Evolutionary conservation across 1,140 invertebrate species (phyloP).

Genomic region (Drosophila navojoa): DNA sequence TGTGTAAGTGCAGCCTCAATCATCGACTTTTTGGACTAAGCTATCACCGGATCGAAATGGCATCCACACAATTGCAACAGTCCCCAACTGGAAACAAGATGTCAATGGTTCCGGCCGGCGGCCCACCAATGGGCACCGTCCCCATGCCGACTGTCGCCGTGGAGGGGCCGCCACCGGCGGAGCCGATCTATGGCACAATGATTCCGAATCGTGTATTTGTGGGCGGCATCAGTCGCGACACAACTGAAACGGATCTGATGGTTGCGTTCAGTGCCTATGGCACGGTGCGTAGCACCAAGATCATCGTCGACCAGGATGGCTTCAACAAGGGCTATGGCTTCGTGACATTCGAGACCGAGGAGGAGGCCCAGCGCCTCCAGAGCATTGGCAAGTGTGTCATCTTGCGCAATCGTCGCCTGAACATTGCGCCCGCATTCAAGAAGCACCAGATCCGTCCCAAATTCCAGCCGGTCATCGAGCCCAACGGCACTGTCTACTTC

Average conservation of each 20-base stretch:
- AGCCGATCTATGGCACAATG: constrained; percentile 7
- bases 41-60: not conserved
- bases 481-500: constrained; percentile 3
- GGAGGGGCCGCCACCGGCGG: not conserved
- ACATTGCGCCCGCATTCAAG: constrained; percentile 31
- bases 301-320: constrained; percentile 26
- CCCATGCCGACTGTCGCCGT: not conserved
- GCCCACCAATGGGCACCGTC: not conserved
- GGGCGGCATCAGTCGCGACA: constrained; percentile 32
- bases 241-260: constrained; percentile 25
- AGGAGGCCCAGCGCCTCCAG: constrained; percentile 21
- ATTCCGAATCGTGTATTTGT: constrained; percentile 44
- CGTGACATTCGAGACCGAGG: constrained; percentile 34
- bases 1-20: not conserved
- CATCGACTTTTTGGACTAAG: too few relatives aligned
- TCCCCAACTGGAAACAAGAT: not conserved
- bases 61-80: constrained; percentile 5
- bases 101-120: not conserved
- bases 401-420: constrained; percentile 22
- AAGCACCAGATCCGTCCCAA: constrained; percentile 7
- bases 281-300: constrained; percentile 16
- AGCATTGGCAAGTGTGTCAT: constrained; percentile 3
- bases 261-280: constrained; percentile 27
- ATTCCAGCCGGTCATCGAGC: constrained; percentile 9
- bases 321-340: constrained; percentile 39